A percentile compares a stretch with the other conserved stretches of the same genome.
phyloP scores from a whole-genome alignment of 1,140 invertebrate species.

The Pseudomyrmex gracilis region DNA sequence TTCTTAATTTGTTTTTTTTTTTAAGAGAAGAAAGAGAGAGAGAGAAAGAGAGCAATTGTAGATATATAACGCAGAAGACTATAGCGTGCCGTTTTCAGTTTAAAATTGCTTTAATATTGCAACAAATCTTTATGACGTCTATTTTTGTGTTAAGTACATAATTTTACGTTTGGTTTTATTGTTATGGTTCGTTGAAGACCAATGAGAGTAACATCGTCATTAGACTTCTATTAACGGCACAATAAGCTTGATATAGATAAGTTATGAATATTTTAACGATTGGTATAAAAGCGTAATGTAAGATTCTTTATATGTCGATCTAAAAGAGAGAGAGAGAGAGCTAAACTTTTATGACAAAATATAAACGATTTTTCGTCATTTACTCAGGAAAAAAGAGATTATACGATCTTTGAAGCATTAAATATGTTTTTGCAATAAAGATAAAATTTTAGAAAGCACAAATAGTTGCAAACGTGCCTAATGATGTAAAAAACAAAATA shows the following conservation, averaged over 20 bases:
- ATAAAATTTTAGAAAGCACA: not conserved
- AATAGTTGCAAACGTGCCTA: too few relatives aligned
- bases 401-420: too few relatives aligned
- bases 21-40: too few relatives aligned
- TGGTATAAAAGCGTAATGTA: not conserved
- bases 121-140: conserved; percentile 12
- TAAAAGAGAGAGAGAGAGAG: not conserved
- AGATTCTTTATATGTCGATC: not conserved
- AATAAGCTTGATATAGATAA: conserved; percentile 15
- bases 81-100: not conserved
- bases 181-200: not conserved
- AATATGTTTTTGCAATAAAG: not conserved
- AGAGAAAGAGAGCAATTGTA: too few relatives aligned
- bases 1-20: not conserved
- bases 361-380: not conserved
- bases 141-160: conserved; percentile 28
- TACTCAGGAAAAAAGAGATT: too few relatives aligned
- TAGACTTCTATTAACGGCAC: not conserved
- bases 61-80: too few relatives aligned
- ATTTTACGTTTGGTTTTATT: conserved; percentile 32
- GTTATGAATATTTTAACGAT: conserved; percentile 8
- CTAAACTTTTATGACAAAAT: not conserved
- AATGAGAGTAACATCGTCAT: not conserved
- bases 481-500: too few relatives aligned
- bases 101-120: not conserved